Evolutionary conservation across 1,140 invertebrate genomes (phyloP), one percentile per base, ranked within the genome.

Genomic region (Zaprionus gabonicus): DNA sequence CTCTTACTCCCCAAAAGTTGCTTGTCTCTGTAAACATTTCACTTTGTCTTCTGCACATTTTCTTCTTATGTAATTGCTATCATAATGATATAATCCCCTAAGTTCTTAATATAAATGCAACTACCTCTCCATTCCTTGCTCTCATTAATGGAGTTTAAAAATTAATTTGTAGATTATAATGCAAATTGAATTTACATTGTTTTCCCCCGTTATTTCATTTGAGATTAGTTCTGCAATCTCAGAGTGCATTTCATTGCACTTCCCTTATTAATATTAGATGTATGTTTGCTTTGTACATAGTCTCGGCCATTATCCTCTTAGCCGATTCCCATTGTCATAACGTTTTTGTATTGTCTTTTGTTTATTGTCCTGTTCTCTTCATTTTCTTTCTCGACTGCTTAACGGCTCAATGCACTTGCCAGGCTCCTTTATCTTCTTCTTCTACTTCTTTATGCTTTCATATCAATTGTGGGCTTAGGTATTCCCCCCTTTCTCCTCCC

Each of bases 391-490:
- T 56, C 7, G 41, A 17, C 58, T 64, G 66, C 25, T 75, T 75
- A 70, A 71, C 68, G 71, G 60, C 73, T 76, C 41, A 76, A 65
- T 76, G 73, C 73, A 76, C 60, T 76, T 60, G 59, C 51, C 17
- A 10, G 10, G 31, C 31, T 20, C 41, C n/a, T 55, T n/a, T 23
- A 31, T 49, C 57, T 9, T 25, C 38, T 62, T 28, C 25, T 17
- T 44, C 23, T 28, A 27, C 51, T 36, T 25, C 49, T 65, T 36
- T 28, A 5, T 13, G 15, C 10, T 49, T n/a, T 49, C 49, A 46
- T 63, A 56, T 70, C 58, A 53, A 20, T 67, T 57, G 66, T 74
- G 62, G 49, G 58, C 58, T 62, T 62, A 55, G 55, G 55, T 28
- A 27, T 68, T 6, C 5, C 36, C 6, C 12, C 17, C 17, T 62